A percentile compares a stretch with the other conserved stretches of the same genome.
These are phyloP conservation scores for Callyntrura sp. DNA, from an alignment of 2,888 invertebrate species.

Conservation along the genomic window DNA sequence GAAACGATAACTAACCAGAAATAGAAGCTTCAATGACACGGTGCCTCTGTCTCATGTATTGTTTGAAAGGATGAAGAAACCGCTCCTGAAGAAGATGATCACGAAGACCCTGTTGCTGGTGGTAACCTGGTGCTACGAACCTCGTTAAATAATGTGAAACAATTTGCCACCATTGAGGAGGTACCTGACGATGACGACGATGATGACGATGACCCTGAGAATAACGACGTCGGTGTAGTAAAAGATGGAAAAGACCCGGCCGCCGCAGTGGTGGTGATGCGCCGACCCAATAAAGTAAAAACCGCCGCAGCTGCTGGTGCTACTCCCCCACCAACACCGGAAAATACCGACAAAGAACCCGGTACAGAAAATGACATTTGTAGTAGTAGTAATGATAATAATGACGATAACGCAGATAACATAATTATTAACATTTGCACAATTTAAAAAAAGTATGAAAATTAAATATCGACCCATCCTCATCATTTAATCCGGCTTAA, in stretches of 20 bases:
- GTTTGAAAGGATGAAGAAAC: slow-evolving; percentile 50
- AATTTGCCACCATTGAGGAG: slow-evolving; percentile 34
- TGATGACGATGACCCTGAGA: background rate
- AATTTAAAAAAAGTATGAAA: background rate
- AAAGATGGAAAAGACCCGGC: background rate
- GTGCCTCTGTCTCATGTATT: background rate
- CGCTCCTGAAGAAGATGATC: slow-evolving; percentile 18
- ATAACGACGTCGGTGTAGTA: background rate
- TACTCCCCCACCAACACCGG: too few relatives aligned
- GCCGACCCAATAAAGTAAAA: background rate
- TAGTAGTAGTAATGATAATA: too few relatives aligned
- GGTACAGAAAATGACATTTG: slow-evolving; percentile 5
- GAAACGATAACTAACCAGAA: background rate
- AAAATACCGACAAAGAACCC: background rate
- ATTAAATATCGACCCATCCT: too few relatives aligned
- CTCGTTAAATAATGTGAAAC: background rate
- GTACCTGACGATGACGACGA: slow-evolving; percentile 14
- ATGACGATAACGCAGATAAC: background rate
- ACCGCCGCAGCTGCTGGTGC: background rate
- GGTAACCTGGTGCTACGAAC: background rate
- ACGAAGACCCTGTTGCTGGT: background rate
- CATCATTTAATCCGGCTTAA: too few relatives aligned
- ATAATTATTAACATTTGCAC: background rate
- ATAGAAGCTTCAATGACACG: background rate
- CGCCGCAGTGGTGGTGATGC: background rate